Evolutionary conservation across 2,113 vertebrate species (phyloP).

Genomic region (Oreotrochilus melanogaster): DNA sequence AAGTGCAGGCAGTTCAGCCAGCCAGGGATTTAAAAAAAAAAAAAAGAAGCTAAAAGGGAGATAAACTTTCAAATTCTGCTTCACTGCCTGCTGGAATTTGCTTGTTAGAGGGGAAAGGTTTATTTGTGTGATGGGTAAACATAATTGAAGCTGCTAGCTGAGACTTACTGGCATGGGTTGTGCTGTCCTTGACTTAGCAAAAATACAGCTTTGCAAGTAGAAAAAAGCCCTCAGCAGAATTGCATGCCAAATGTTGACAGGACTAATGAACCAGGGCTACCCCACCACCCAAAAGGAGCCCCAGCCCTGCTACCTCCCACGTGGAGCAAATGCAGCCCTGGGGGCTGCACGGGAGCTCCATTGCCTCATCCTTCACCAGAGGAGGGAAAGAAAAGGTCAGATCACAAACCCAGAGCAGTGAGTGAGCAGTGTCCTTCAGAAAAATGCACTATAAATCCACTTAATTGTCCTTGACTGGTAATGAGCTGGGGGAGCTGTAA

Average conservation of each 20-base stretch:
- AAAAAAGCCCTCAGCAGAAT: not conserved
- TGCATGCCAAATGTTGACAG: not conserved
- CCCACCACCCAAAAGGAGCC: not conserved
- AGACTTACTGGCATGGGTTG: not conserved
- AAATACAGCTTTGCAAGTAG: not conserved
- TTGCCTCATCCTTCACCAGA: not conserved
- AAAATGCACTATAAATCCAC: not conserved
- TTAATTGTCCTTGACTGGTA: not conserved
- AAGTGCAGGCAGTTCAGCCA: not conserved
- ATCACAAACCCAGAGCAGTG: not conserved
- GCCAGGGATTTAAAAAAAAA: not conserved
- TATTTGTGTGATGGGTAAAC: not conserved
- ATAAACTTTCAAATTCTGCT: not conserved
- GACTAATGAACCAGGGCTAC: not conserved
- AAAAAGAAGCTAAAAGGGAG: not conserved
- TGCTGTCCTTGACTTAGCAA: constrained; percentile 13
- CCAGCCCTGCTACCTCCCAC: not conserved
- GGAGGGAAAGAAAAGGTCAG: not conserved
- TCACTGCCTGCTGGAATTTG: not conserved
- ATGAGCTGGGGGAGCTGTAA: not conserved
- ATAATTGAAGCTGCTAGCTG: not conserved
- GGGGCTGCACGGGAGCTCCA: rapidly evolving
- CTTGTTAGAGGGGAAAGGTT: not conserved
- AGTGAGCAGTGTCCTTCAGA: not conserved
- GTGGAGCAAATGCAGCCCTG: not conserved